phyloP scores from a whole-genome alignment of 2,888 invertebrate genomes.

The Plutella xylostella region DNA sequence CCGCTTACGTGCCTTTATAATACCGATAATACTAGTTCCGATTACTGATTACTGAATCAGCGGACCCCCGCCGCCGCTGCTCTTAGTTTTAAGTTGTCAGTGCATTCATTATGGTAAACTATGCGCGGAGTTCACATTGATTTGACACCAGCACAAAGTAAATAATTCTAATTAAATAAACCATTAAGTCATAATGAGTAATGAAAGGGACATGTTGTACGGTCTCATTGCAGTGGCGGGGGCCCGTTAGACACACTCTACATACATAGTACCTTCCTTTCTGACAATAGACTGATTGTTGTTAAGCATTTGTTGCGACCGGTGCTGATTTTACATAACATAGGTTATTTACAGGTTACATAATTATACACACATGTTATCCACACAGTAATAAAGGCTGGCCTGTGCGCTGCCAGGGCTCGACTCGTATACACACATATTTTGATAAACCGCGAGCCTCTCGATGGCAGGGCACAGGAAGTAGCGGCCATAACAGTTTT shows the following conservation, averaged over 20 bases:
- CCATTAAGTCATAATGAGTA: no score
- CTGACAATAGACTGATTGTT: constrained; percentile 69
- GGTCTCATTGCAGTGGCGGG: constrained; percentile 20
- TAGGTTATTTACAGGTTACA: constrained; percentile 69
- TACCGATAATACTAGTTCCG: constrained; percentile 37
- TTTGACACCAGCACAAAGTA: constrained; percentile 4
- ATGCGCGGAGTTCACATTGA: constrained; percentile 7
- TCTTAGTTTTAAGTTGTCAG: not conserved
- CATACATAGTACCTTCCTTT: constrained; percentile 55
- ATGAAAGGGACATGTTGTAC: not conserved
- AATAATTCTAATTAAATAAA: no score
- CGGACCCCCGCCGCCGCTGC: constrained; percentile 6
- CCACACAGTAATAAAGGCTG: constrained; percentile 29
- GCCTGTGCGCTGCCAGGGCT: no score
- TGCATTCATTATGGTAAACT: constrained; percentile 3
- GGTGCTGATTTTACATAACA: constrained; percentile 65
- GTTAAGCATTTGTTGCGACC: constrained; percentile 66
- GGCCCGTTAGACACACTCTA: constrained; percentile 40
- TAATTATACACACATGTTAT: constrained; percentile 49
- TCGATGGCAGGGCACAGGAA: constrained; percentile 35
- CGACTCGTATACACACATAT: no score
- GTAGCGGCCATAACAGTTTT: constrained; percentile 25
- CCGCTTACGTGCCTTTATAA: constrained; percentile 68
- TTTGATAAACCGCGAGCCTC: no score
- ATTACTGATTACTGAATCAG: constrained; percentile 28